Evolutionary conservation across 2,888 invertebrate species (phyloP), one percentile per base, ranked within the genome.

Genomic region (Uropetala carovei): DNA sequence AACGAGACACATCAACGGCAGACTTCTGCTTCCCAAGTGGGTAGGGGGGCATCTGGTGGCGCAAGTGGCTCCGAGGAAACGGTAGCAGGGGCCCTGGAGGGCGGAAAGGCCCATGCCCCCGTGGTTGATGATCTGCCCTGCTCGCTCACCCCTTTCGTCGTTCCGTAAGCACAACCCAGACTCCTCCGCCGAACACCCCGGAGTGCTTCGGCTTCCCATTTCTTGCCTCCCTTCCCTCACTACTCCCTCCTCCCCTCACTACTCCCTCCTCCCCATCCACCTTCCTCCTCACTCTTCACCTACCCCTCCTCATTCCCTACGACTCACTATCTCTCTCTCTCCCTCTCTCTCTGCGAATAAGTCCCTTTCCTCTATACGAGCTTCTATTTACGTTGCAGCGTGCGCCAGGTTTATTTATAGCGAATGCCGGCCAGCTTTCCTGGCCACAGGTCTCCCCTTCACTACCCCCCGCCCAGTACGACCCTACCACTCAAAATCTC

Each of bases 341-440:
- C 83, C 56, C 83, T 57, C 86, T 86, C 86, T 30, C 86, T 86
- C 64, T 56, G 89, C 89, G 89, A 89, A 89, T 89, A 89, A 60
- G 89, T 89, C 89, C 89, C 64, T 89, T 89, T 68, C 89, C 89
- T 89, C 64, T 89, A 89, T 89, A 89, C 60, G 64, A 89, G 89
- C 89, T 60, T 89, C 89, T 89, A 89, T 89, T 89, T 89, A 89
- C 89, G 89, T 89, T 89, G 60, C 64, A 89, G 89, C 89, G 89
- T 89, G 89, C 89, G 89, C 89, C 30, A 43, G 89, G 89, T 89
- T 89, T 89, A 89, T 89, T 89, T 89, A 89, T 89, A 89, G 89
- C 68, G 89, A 64, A 68, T 68, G 89, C 89, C 89, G 89, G 89
- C 89, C 64, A 89, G 89, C 89, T 64, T 89, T 89, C 89, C 89